Conservation (phyloP, 2,113 vertebrate genomes). For the Perognathus longimembris region DNA sequence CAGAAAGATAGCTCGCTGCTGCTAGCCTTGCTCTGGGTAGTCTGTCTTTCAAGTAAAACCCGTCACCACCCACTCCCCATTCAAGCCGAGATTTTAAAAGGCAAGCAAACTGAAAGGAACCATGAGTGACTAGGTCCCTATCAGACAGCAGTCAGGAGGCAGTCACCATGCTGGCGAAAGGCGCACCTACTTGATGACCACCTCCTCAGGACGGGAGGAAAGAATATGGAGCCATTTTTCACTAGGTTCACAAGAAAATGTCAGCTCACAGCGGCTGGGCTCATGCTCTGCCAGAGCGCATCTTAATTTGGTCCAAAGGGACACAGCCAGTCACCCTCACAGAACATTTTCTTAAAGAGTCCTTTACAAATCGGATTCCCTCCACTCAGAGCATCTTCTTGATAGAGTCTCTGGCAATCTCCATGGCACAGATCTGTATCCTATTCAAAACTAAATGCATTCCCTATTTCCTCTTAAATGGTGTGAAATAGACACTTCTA, state of each 20-base stretch:
- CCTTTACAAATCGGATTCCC: slow-evolving; percentile 84
- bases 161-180: slow-evolving; percentile 77
- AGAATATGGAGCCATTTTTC: slow-evolving; percentile 88
- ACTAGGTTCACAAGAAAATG: slow-evolving; percentile 87
- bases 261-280: slow-evolving; percentile 87
- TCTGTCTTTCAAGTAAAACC: slow-evolving; percentile 73
- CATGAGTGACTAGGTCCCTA: slow-evolving; percentile 62
- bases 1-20: slow-evolving; percentile 20
- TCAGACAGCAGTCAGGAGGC: slow-evolving; percentile 64
- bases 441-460: slow-evolving; percentile 78
- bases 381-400: slow-evolving; percentile 74
- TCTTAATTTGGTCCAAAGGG: slow-evolving; percentile 86
- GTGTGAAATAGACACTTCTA: slow-evolving; percentile 79
- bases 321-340: slow-evolving; percentile 82
- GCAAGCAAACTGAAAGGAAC: slow-evolving; percentile 78
- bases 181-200: slow-evolving; percentile 69
- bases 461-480: slow-evolving; percentile 72
- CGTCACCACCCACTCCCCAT: slow-evolving; percentile 73
- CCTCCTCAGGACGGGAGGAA: slow-evolving; percentile 81
- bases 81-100: slow-evolving; percentile 69
- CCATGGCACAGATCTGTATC: slow-evolving; percentile 73
- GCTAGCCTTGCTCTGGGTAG: slow-evolving; percentile 69
- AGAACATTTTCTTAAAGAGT: slow-evolving; percentile 83
- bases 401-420: slow-evolving; percentile 75
- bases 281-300: slow-evolving; percentile 83